A percentile compares a stretch with the other conserved stretches of the same genome.
These are phyloP conservation scores for Coptodon rendalli DNA, from an alignment of 2,113 vertebrate species.

Conservation along the genomic window DNA sequence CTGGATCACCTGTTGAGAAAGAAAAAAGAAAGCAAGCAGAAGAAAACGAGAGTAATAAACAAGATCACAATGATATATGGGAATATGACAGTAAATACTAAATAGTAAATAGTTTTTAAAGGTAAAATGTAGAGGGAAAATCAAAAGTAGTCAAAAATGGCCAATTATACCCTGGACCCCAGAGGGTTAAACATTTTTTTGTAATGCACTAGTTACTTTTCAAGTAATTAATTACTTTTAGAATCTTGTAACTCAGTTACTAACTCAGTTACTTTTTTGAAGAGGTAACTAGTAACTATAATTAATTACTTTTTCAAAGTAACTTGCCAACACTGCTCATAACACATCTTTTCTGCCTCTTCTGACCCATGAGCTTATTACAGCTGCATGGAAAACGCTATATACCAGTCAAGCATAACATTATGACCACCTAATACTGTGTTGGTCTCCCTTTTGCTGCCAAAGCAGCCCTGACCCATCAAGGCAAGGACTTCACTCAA, in stretches of 20 bases:
- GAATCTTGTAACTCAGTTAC: not conserved
- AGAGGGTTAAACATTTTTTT: no score
- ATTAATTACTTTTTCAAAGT: not conserved
- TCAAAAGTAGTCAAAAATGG: rapidly evolving
- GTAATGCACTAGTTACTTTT: not conserved
- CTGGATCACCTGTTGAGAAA: no score
- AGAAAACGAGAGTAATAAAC: no score
- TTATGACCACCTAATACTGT: not conserved
- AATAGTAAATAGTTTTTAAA: no score
- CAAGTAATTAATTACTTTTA: not conserved
- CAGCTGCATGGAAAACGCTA: not conserved
- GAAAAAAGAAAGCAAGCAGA: no score
- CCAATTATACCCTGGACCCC: no score
- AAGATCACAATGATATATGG: no score
- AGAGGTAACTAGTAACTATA: not conserved
- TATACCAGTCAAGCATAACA: not conserved
- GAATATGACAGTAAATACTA: no score
- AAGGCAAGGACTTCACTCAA: not conserved
- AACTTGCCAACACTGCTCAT: not conserved
- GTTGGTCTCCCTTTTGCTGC: not conserved
- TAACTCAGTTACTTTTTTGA: not conserved
- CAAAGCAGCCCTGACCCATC: not conserved
- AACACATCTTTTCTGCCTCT: not conserved
- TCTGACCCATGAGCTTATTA: not conserved
- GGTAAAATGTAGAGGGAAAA: rapidly evolving